Evolutionary conservation across 2,888 invertebrate species (phyloP).

Genomic region (Apantesis nais): DNA sequence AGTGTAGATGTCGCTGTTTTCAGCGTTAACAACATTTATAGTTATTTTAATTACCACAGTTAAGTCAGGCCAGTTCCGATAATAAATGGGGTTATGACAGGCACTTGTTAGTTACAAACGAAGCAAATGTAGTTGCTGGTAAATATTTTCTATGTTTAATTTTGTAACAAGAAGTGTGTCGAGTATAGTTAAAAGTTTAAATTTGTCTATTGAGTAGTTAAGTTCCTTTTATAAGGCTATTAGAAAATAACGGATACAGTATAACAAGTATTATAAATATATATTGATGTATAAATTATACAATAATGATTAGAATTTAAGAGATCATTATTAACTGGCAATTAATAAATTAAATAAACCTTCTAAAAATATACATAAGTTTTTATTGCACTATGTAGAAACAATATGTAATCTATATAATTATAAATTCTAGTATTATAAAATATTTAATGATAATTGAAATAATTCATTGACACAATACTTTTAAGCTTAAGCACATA

Average conservation of each 20-base stretch:
- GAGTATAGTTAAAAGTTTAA: not conserved
- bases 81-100: constrained; percentile 51
- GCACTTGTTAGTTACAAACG: constrained; percentile 45
- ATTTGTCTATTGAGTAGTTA: too few species aligned
- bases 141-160: constrained; percentile 6
- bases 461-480: too few species aligned
- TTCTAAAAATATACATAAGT: not conserved
- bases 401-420: not conserved
- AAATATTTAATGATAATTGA: not conserved
- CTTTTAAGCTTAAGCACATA: not conserved
- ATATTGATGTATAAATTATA: too few species aligned
- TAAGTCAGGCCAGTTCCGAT: constrained; percentile 62
- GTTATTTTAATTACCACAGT: constrained; percentile 61
- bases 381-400: not conserved
- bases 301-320: too few species aligned
- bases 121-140: constrained; percentile 13
- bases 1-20: constrained; percentile 35
- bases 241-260: too few species aligned
- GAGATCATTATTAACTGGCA: too few species aligned
- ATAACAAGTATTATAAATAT: too few species aligned
- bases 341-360: not conserved
- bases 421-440: not conserved
- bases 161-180: not conserved
- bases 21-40: constrained; percentile 62
- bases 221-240: too few species aligned